Evolutionary conservation across 2,113 vertebrate genomes (phyloP), one percentile per base, ranked within the genome.

Genomic region (human): DNA sequence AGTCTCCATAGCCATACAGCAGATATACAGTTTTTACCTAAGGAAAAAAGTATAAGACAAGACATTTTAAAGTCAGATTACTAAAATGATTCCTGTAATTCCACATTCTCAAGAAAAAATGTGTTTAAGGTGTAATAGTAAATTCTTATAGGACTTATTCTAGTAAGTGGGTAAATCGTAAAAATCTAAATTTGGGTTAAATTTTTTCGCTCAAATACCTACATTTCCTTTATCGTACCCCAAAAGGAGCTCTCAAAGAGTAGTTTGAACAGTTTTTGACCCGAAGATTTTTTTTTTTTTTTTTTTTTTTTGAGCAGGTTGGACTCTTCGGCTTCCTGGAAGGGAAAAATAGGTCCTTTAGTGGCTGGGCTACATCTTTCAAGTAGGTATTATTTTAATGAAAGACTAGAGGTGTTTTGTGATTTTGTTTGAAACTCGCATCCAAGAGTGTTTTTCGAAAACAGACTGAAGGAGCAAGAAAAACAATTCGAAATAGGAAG

Each of bases 351-450:
- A 90, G 89, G n/a, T 93, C 17, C 23, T 93, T 90, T 73, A 76
- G 81, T 86, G 45, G n/a, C 64, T 94, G 40, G 93, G 32, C 90
- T 59, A 82, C 45, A 43, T 95, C 79, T 96, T 95, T 79, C 86
- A 91, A 97, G 68, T 83, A 95, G 93, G 66, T 96, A 92, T 89
- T 92, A 94, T 96, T 97, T 97, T 96, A 97, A 95, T 91, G 78
- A 95, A 97, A 97, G 89, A 70, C 82, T 78, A 85, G 90, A 97
- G 83, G 68, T 95, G 88, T 96, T 97, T 96, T 97, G 80, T 96
- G 95, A 81, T 93, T 96, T 57, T 93, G 45, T 90, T 94, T 82
- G 78, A 96, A 96, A 94, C 85, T 78, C 8, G 35, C 35, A 82
- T 10, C 66, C 76, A 82, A 40, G 57, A 38, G 81, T 86, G 82